Evolutionary conservation across 30 jellyfish, hydroid and myxozoan genomes (phyloP), one percentile per base, ranked within the genome.

Genomic region (Cassiopea xamachana): DNA sequence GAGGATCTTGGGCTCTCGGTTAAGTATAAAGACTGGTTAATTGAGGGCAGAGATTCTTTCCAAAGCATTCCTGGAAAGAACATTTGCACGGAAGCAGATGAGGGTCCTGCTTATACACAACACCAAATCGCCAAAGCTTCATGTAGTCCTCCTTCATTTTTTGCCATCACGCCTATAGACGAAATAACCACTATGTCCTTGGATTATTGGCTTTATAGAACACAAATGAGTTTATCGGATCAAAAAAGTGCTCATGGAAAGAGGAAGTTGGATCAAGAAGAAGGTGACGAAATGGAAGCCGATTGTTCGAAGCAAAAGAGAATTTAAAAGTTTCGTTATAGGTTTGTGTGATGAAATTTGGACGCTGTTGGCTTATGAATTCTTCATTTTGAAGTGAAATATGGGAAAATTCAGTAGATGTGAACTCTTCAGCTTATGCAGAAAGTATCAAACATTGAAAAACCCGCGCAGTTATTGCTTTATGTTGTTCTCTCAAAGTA

Each of bases 1-100:
- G 79, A 60, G 60, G 19, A 60, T 60, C 19, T 80, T 1, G 89
- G 89, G 16, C 79, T 80, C 18, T 80, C 89, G 39, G 19, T 80
- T 43, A 60, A 80, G 27, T 13, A 48, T 27, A 45, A 80, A 9
- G 89, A 80, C 48, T 80, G 89, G 89, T 46, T 80, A 45, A 16
- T 80, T 3, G 64, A 64, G 74, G 0, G 27, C 15, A 64, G 15
- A 16, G 74, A 64, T 64, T 16, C 2, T 14, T 13, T 0, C 2
- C 74, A 64, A 7, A 14, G 10, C 64, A 55, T 9, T 64, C 5
- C 74, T 2, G 5, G 6, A 7, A 17, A 17, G 0, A 64, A 0
- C 74, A 64, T 0, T 64, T 7, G 2, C 74, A 64, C 43, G 74
- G 43, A 14, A 64, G 39, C 7, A 75, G 45, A 18, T 39, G 84